These are phyloP conservation scores for Notiomystis cincta DNA, from an alignment of 2,113 vertebrate species.

Conservation along the genomic window DNA sequence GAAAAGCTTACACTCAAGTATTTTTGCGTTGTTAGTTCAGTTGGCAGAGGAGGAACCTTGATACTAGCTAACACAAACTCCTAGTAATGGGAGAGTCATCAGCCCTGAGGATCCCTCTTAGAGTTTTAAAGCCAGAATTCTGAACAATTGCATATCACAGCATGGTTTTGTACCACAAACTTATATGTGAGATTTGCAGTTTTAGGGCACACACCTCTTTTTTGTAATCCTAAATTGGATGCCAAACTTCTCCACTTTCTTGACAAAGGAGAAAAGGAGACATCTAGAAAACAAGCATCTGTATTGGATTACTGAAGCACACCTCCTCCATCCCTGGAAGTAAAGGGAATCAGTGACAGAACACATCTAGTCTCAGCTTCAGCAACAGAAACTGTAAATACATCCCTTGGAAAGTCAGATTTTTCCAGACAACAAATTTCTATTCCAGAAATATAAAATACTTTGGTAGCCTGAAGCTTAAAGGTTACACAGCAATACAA, in stretches of 20 bases:
- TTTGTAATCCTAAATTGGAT: not conserved
- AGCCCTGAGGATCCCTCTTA: not conserved
- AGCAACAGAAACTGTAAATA: not conserved
- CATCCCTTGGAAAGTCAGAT: not conserved
- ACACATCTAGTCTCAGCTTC: not conserved
- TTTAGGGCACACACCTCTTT: not conserved
- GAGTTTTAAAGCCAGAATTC: not conserved
- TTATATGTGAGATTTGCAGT: not conserved
- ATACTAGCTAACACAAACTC: not conserved
- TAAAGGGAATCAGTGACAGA: not conserved
- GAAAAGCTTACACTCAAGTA: not conserved
- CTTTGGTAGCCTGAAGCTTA: not conserved
- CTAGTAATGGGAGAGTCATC: not conserved
- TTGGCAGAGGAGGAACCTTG: not conserved
- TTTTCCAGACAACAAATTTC: not conserved
- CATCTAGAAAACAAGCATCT: not conserved
- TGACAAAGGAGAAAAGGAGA: not conserved
- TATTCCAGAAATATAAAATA: not conserved
- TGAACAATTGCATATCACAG: not conserved
- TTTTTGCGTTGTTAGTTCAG: not conserved
- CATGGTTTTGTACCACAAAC: not conserved
- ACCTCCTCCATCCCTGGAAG: not conserved
- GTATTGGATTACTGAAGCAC: not conserved
- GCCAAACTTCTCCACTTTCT: not conserved
- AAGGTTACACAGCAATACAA: conserved; percentile 4